Evolutionary conservation across 2,888 invertebrate species (phyloP), one percentile per base, ranked within the genome.

Genomic region (Entomobrya proxima): DNA sequence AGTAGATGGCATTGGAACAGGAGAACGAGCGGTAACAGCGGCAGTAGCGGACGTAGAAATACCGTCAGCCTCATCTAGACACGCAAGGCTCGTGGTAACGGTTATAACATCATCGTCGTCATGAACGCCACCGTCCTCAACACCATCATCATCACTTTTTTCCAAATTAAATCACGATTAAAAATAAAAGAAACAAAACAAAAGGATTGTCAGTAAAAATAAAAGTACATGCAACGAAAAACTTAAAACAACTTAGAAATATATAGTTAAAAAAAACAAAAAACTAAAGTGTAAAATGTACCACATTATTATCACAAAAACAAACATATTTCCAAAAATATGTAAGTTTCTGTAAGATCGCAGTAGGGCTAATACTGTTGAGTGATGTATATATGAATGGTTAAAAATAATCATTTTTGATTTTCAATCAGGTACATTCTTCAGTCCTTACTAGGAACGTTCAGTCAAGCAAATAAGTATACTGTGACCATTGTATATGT

Each of bases 71-170:
- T 82, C 82, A n/a, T 82, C 74, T 35, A 81, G n/a, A 72, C 15
- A 35, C 27, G 74, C 40, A 44, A 82, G 21, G 47, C 30, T 72
- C 21, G 72, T 40, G 9, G 32, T 55, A 72, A 72, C 55, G 55
- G 72, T 61, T 7, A 52, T 37, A 13, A 21, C 55, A 21, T 11
- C 72, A 30, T 81, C 72, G 24, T 67, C 52, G 44, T 72, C 69
- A 15, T 32, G 30, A 32, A 40, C 44, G 9, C n/a, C 52, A 18
- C 18, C 50, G n/a, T 18, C 35, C 15, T 35, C 83, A 52, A 24
- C 40, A 82, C 47, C 44, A 7, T 83, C 77, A 52, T 74, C 79
- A 76, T 67, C 67, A 47, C 80, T 85, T 80, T 80, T 72, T 35
- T 30, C 74, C 74, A 74, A 80, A 47, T 83, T 32, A 69, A 30